Evolutionary conservation across 2,113 vertebrate species (phyloP).

Genomic region (Mirza zaza): DNA sequence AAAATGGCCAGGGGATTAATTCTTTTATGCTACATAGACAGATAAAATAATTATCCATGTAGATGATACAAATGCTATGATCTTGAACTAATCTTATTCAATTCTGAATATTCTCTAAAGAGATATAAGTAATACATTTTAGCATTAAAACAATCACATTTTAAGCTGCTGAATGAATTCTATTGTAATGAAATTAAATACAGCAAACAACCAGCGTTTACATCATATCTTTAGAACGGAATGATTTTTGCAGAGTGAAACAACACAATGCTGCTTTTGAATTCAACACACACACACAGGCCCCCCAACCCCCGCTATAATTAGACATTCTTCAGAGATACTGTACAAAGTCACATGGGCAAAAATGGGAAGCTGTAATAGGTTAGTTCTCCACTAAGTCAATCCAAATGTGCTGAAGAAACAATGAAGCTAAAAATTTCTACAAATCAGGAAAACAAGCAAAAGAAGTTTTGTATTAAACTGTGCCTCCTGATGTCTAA

Average conservation of each 20-base stretch:
- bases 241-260: slow-evolving; percentile 5
- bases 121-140: background rate
- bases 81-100: background rate
- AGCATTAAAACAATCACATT: background rate
- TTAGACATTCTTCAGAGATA: background rate
- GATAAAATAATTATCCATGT: background rate
- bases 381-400: background rate
- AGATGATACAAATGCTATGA: background rate
- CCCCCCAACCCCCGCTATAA: too few species aligned
- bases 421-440: background rate
- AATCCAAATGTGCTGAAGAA: background rate
- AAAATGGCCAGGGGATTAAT: background rate
- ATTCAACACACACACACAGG: background rate
- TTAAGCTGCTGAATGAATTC: background rate
- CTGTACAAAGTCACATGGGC: background rate
- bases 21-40: background rate
- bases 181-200: background rate
- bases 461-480: background rate
- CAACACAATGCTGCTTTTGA: background rate
- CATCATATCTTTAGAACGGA: slow-evolving; percentile 5
- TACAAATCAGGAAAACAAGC: background rate
- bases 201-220: background rate
- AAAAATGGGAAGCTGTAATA: background rate
- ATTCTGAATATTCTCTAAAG: background rate
- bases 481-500: background rate